A percentile compares a stretch with the other conserved stretches of the same genome.
phyloP scores from a whole-genome alignment of 2,113 vertebrate genomes.

The Sceloporus tristichus region DNA sequence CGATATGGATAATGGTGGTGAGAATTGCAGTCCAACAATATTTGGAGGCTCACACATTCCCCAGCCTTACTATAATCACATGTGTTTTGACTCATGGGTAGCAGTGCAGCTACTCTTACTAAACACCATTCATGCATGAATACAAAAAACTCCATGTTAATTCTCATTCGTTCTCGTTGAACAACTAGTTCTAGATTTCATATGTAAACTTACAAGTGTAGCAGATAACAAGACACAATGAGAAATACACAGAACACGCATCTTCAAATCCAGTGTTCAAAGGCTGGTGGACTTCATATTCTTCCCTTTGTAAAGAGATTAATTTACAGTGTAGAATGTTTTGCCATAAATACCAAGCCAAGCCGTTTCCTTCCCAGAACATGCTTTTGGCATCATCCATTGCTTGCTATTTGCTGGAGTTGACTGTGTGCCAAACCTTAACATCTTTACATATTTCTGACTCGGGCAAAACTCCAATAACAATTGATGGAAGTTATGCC shows the following conservation, averaged over 20 bases:
- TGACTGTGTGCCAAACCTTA: constrained; percentile 73
- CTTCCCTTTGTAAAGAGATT: constrained; percentile 64
- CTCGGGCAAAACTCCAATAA: constrained; percentile 59
- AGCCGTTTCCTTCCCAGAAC: constrained; percentile 75
- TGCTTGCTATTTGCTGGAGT: constrained; percentile 65
- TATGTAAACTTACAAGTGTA: background rate
- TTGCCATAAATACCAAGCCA: constrained; percentile 69
- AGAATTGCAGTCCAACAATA: too few species aligned
- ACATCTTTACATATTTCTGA: constrained; percentile 66
- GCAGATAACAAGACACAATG: constrained; percentile 34
- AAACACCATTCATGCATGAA: background rate
- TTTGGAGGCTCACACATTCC: too few species aligned
- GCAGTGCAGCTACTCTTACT: too few species aligned
- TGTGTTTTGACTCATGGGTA: too few species aligned
- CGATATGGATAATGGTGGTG: too few species aligned
- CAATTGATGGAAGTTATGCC: constrained; percentile 68
- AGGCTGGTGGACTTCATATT: constrained; percentile 67
- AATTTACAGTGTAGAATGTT: constrained; percentile 64
- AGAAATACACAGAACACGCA: constrained; percentile 60
- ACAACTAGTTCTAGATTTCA: background rate
- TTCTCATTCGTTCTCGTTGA: background rate
- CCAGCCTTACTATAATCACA: background rate
- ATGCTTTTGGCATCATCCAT: constrained; percentile 74
- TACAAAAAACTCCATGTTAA: background rate
- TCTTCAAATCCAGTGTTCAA: constrained; percentile 57